These are phyloP conservation scores for Drosophila limbata DNA, from an alignment of 2,888 invertebrate species.

Conservation along the genomic window DNA sequence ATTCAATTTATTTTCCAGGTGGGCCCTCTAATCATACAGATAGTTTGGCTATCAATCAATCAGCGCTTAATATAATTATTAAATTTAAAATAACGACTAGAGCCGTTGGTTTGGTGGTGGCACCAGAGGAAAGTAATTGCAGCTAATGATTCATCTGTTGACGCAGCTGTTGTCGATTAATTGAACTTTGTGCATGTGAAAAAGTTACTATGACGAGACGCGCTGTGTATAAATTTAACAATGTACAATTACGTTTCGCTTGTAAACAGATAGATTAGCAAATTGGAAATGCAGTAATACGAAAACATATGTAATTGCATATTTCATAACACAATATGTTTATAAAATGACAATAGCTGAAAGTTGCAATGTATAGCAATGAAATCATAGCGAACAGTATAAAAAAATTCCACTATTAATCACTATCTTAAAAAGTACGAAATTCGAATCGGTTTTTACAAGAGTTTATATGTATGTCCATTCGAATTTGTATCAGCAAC, in stretches of 20 bases:
- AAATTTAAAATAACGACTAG: conserved; percentile 15
- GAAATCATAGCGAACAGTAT: not conserved
- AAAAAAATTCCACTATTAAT: too few species aligned
- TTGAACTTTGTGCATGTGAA: conserved; percentile 47
- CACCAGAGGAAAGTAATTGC: conserved; percentile 31
- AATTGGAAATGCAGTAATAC: conserved; percentile 27
- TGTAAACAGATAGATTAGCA: not conserved
- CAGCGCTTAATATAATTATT: conserved; percentile 22
- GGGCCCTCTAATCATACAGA: conserved; percentile 12
- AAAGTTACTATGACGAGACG: not conserved
- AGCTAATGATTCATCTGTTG: conserved; percentile 49
- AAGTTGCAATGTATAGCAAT: not conserved
- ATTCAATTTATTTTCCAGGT: conserved; percentile 5
- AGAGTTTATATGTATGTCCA: too few species aligned
- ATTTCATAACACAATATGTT: not conserved
- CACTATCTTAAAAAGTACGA: too few species aligned
- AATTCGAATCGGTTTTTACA: too few species aligned
- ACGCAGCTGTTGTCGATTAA: conserved; percentile 25
- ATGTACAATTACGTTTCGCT: conserved; percentile 15
- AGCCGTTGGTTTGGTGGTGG: not conserved
- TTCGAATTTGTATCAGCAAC: not conserved
- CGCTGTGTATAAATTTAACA: conserved; percentile 1
- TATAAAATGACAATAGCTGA: conserved; percentile 8
- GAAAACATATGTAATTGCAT: conserved; percentile 12
- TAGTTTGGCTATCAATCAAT: conserved; percentile 25